phyloP scores from a whole-genome alignment of 2,113 vertebrate genomes.

The Felis catus region DNA sequence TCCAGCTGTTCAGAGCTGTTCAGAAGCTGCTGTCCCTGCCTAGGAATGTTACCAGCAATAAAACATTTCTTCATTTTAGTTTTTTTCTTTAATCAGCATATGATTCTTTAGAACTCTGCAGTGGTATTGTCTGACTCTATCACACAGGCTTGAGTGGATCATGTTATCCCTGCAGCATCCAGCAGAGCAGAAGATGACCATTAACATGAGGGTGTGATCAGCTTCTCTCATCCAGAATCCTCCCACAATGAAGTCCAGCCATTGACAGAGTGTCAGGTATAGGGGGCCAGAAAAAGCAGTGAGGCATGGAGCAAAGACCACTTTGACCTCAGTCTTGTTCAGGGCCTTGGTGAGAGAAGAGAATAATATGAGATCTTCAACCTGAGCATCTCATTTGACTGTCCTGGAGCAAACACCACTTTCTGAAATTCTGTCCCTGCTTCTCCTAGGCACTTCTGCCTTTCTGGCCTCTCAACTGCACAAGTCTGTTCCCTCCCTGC shows the following conservation, averaged over 20 bases:
- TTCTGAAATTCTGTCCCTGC: neutral
- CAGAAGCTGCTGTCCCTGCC: neutral
- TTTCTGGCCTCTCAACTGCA: neutral
- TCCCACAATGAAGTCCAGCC: neutral
- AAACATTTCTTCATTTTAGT: neutral
- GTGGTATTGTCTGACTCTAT: neutral
- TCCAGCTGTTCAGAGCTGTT: neutral
- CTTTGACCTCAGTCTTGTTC: neutral
- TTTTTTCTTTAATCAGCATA: neutral
- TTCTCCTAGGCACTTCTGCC: no score
- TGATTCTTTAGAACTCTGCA: neutral
- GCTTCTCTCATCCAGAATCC: neutral
- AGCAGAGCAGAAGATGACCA: neutral
- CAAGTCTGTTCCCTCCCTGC: neutral
- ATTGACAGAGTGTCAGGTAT: no score
- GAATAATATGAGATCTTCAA: neutral
- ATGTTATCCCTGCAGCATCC: neutral
- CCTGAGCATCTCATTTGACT: fast-evolving
- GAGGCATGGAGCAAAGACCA: neutral
- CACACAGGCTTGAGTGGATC: neutral
- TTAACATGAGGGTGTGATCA: neutral
- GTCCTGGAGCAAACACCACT: neutral
- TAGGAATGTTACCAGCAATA: neutral
- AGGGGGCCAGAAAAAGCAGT: neutral
- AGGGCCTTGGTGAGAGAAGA: neutral